These are phyloP conservation scores for Isurus oxyrinchus DNA, from an alignment of 2,113 vertebrate species.

Conservation along the genomic window DNA sequence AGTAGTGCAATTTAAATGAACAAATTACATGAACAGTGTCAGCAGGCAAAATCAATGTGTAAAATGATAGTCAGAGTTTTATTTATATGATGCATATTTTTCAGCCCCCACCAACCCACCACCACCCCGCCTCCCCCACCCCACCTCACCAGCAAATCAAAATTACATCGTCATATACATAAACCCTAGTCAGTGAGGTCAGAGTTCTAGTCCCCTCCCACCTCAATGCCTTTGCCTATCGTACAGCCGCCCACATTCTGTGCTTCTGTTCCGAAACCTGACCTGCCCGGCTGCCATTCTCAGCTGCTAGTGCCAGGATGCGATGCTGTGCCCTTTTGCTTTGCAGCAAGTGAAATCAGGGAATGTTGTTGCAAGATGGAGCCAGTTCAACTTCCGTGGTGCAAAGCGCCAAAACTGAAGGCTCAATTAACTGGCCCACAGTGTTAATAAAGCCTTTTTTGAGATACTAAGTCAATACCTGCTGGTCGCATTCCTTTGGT, in stretches of 20 bases:
- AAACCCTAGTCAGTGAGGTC: neutral
- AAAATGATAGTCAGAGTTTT: neutral
- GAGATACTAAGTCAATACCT: neutral
- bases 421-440: neutral
- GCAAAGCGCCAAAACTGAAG: neutral
- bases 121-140: too few species aligned
- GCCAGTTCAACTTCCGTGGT: neutral
- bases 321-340: conserved; percentile 13
- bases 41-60: neutral
- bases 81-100: neutral
- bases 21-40: neutral
- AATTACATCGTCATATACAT: neutral
- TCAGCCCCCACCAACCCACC: neutral
- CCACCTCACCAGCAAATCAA: neutral
- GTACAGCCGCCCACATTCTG: neutral
- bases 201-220: neutral
- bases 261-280: neutral
- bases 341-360: conserved; percentile 19
- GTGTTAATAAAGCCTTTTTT: neutral
- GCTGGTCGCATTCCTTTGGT: neutral
- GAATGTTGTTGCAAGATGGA: conserved; percentile 14
- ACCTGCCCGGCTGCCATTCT: conserved; percentile 25
- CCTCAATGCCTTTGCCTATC: neutral
- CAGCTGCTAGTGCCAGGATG: conserved; percentile 8
- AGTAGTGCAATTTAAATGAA: neutral